Conservation (phyloP, 2,888 invertebrate genomes). For the Arctia plantaginis region DNA sequence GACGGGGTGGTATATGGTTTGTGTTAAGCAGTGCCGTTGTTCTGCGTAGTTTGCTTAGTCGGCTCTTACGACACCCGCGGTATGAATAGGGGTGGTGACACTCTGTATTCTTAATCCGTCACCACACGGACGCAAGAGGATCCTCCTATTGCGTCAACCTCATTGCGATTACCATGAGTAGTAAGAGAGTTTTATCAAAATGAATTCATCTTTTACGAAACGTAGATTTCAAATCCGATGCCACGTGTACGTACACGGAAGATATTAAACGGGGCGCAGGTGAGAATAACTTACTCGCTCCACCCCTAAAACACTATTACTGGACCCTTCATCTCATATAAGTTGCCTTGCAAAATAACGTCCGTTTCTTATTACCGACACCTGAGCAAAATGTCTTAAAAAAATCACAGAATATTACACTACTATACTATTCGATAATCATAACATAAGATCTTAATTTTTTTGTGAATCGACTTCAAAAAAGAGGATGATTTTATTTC, state of each 20-base stretch:
- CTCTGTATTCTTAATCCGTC: too few species aligned
- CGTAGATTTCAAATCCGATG: slow-evolving; percentile 15
- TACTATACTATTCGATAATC: too few species aligned
- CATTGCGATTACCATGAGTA: too few species aligned
- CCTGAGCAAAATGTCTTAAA: slow-evolving; percentile 24
- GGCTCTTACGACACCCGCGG: too few species aligned
- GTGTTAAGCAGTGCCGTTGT: too few species aligned
- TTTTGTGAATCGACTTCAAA: neutral
- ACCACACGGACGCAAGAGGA: too few species aligned
- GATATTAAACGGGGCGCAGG: slow-evolving; percentile 45
- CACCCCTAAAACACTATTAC: slow-evolving; percentile 36
- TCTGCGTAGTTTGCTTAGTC: too few species aligned
- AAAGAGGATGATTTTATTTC: too few species aligned
- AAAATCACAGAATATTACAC: slow-evolving; percentile 3
- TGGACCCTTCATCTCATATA: slow-evolving; percentile 37
- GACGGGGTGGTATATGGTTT: too few species aligned
- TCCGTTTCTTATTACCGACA: slow-evolving; percentile 29
- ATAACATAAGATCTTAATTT: neutral
- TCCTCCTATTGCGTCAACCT: too few species aligned
- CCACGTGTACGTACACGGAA: slow-evolving; percentile 28
- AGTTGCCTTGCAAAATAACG: slow-evolving; percentile 37
- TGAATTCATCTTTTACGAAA: slow-evolving; percentile 20
- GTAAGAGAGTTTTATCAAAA: slow-evolving; percentile 25
- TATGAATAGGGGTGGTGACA: too few species aligned
- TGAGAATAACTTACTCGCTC: slow-evolving; percentile 42